Evolutionary conservation across 2,113 vertebrate species (phyloP).

Genomic region (Mellivora capensis): DNA sequence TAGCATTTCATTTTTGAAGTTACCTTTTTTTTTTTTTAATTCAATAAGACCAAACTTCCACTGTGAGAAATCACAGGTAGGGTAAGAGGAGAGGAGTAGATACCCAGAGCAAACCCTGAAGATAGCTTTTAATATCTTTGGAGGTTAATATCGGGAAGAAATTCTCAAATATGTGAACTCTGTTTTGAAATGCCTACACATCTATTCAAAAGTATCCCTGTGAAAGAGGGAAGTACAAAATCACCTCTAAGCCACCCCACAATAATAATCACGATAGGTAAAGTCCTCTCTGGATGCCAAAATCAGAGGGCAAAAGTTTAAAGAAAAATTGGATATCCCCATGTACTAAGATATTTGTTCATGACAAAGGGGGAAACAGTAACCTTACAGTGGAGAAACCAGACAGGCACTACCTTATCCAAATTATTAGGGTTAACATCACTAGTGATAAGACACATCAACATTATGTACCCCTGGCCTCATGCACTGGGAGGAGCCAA

Average conservation of each 20-base stretch:
- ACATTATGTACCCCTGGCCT: too few relatives aligned
- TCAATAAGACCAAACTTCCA: not conserved
- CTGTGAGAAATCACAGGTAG: not conserved
- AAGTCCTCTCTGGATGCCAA: not conserved
- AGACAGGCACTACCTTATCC: not conserved
- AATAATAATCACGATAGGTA: too few relatives aligned
- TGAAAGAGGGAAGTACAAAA: not conserved
- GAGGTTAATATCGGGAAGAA: not conserved
- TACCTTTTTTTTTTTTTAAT: not conserved
- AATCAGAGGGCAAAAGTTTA: not conserved
- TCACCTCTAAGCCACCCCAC: not conserved
- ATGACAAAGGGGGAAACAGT: not conserved
- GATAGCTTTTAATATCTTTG: not conserved
- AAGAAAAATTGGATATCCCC: not conserved
- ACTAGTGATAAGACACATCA: fast-evolving
- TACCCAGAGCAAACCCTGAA: not conserved
- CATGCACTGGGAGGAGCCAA: not conserved
- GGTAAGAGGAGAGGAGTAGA: not conserved
- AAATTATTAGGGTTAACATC: not conserved
- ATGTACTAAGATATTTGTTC: not conserved
- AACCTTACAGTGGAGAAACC: not conserved
- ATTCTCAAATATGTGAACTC: not conserved
- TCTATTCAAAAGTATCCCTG: not conserved
- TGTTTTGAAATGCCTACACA: not conserved
- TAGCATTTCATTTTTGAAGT: not conserved